Conservation (phyloP, 2,113 vertebrate genomes). For the Bufo bufo region DNA sequence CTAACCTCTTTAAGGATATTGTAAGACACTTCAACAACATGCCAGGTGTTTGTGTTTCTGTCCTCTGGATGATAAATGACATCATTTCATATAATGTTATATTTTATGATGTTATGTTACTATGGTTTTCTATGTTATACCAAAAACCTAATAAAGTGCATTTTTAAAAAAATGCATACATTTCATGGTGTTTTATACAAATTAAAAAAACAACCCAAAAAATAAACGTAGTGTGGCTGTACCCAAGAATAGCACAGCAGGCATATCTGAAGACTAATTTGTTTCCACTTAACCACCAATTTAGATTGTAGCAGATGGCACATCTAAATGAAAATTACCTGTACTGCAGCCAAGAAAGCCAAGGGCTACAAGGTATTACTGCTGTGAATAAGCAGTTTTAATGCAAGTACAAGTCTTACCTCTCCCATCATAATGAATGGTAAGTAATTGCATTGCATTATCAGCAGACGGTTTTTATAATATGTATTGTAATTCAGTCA, state of each 20-base stretch:
- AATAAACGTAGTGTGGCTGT: too few relatives aligned
- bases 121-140: too few relatives aligned
- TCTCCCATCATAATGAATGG: conserved; percentile 13
- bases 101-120: too few relatives aligned
- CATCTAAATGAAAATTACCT: conserved; percentile 53
- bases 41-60: too few relatives aligned
- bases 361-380: background rate
- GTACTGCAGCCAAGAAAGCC: conserved; percentile 44
- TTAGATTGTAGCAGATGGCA: conserved; percentile 51
- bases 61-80: too few relatives aligned
- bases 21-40: too few relatives aligned
- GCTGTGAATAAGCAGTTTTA: conserved; percentile 16
- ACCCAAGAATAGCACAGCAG: conserved; percentile 31
- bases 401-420: conserved; percentile 6
- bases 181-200: too few relatives aligned
- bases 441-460: background rate
- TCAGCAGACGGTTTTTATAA: background rate
- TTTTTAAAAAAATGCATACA: too few relatives aligned
- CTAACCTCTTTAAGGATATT: too few relatives aligned
- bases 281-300: conserved; percentile 42
- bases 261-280: conserved; percentile 36
- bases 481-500: background rate
- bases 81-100: too few relatives aligned
- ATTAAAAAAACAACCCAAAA: too few relatives aligned
- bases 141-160: too few relatives aligned